These are phyloP conservation scores for Montipora capitata DNA, from an alignment of 92 coral and sea anemone species.

Conservation along the genomic window DNA sequence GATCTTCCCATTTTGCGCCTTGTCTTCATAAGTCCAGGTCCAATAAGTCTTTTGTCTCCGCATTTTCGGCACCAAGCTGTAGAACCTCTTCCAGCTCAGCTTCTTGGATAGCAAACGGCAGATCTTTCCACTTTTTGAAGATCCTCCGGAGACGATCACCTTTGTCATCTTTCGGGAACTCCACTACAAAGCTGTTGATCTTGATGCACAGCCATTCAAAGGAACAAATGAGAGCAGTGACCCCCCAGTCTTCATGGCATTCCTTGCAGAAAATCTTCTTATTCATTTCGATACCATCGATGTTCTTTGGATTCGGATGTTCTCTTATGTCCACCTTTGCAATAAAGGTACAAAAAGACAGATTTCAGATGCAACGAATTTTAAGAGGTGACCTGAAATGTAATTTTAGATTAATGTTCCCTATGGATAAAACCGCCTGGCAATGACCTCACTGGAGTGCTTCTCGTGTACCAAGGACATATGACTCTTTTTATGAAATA, in stretches of 20 bases:
- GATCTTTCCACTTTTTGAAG: constrained; percentile 83
- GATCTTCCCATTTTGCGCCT: no score
- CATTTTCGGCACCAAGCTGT: background rate
- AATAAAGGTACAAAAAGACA: background rate
- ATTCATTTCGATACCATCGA: constrained; percentile 77
- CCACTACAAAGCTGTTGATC: constrained; percentile 77
- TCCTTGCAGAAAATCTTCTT: constrained; percentile 74
- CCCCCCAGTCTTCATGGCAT: constrained; percentile 93
- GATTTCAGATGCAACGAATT: no score
- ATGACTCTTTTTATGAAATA: no score
- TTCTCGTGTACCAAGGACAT: no score
- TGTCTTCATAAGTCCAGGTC: constrained; percentile 1
- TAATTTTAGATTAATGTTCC: no score
- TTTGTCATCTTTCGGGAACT: constrained; percentile 5
- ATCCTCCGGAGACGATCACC: constrained; percentile 11
- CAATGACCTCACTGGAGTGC: no score
- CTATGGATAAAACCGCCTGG: no score
- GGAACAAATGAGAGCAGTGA: constrained; percentile 61
- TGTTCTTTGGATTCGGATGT: constrained; percentile 44
- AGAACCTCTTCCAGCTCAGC: constrained; percentile 72
- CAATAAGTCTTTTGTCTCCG: constrained; percentile 3
- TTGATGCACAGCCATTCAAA: constrained; percentile 88
- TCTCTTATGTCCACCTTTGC: constrained; percentile 38
- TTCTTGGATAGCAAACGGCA: constrained; percentile 75
- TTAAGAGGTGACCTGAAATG: no score